A percentile compares a stretch with the other conserved stretches of the same genome.
These are phyloP conservation scores for Ceratina japonica DNA, from an alignment of 1,140 invertebrate genomes.

Conservation along the genomic window DNA sequence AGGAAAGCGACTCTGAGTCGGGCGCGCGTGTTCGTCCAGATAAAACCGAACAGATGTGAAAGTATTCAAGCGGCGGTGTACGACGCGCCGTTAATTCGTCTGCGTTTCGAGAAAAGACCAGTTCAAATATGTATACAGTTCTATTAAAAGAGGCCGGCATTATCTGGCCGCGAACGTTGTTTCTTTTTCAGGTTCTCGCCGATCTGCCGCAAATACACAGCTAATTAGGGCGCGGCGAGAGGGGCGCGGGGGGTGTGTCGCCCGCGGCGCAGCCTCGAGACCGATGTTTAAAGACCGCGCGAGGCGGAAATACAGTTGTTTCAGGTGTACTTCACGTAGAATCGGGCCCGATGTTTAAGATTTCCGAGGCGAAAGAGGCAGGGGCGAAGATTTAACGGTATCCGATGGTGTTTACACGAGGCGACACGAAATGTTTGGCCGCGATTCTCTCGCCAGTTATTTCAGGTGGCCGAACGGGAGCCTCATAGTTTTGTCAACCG, in stretches of 20 bases:
- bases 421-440: conserved; percentile 69
- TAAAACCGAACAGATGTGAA: conserved; percentile 60
- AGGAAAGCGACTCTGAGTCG: conserved; percentile 17
- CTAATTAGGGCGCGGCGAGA: neutral
- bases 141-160: neutral
- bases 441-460: conserved; percentile 70
- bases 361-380: conserved; percentile 53
- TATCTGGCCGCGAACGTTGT: neutral
- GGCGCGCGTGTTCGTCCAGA: conserved; percentile 43
- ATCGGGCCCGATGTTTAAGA: conserved; percentile 52
- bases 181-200: neutral
- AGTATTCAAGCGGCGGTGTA: conserved; percentile 29
- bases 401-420: conserved; percentile 68
- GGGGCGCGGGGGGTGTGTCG: neutral
- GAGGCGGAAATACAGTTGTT: conserved; percentile 62
- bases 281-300: conserved; percentile 36
- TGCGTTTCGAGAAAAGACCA: neutral
- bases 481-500: conserved; percentile 69
- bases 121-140: conserved; percentile 14
- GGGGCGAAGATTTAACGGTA: conserved; percentile 60
- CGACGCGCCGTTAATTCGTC: conserved; percentile 16
- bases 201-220: neutral
- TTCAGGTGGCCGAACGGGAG: conserved; percentile 69
- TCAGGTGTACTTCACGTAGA: conserved; percentile 65
- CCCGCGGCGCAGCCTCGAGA: neutral